Percentiles rank a stretch among this genome's conserved stretches.
Evolutionary conservation across 2,113 vertebrate species (phyloP).

Genomic region (Manacus vitellinus): DNA sequence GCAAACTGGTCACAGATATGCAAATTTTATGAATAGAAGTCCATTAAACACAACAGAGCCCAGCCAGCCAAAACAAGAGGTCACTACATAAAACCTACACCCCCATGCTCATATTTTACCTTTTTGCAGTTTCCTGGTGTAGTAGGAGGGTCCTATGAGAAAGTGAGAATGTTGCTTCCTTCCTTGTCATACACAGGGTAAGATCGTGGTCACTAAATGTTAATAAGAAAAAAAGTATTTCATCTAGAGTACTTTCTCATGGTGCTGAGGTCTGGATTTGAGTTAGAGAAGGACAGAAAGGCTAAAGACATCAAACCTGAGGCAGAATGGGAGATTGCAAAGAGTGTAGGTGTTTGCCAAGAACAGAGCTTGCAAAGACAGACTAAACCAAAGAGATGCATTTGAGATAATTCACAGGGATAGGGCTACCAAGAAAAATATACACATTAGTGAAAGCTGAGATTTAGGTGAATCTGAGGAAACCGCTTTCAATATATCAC

Average conservation of each 20-base stretch:
- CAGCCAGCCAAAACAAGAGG: not conserved
- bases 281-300: not conserved
- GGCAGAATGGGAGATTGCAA: not conserved
- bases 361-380: not conserved
- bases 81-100: not conserved
- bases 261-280: not conserved
- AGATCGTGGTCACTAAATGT: not conserved
- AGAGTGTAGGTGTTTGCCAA: not conserved
- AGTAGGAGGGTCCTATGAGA: not conserved
- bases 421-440: conserved; percentile 15
- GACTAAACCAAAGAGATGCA: not conserved
- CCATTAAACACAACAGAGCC: not conserved
- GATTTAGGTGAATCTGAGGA: conserved; percentile 18
- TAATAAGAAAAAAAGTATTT: not conserved
- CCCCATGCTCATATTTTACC: not conserved
- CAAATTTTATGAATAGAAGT: not conserved
- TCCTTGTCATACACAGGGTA: not conserved
- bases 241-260: not conserved
- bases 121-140: not conserved
- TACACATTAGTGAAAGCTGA: not conserved
- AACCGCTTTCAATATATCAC: not conserved
- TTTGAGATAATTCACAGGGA: not conserved
- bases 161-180: not conserved
- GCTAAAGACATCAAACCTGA: not conserved
- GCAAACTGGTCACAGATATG: not conserved